phyloP scores from a whole-genome alignment of 2,888 invertebrate species.

The Cancer borealis region DNA sequence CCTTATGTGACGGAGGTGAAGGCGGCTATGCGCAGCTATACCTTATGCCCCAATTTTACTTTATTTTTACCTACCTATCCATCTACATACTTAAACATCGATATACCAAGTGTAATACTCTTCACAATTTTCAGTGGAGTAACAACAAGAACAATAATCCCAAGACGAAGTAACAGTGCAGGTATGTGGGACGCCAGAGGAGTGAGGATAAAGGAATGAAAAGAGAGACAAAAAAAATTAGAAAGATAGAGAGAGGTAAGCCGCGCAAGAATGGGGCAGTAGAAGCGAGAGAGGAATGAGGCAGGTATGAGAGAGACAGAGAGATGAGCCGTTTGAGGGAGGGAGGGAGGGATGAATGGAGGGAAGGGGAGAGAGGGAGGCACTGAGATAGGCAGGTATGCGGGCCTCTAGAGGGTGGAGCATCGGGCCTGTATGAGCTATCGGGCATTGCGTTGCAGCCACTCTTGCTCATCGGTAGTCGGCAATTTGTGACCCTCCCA shows the following conservation, averaged over 20 bases:
- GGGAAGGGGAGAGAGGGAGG: background rate
- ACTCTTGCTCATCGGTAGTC: constrained; percentile 20
- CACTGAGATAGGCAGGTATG: background rate
- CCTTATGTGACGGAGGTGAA: too few species aligned
- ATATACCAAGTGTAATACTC: too few species aligned
- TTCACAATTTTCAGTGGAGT: too few species aligned
- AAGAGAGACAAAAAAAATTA: background rate
- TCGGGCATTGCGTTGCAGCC: constrained; percentile 20
- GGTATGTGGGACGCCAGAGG: background rate
- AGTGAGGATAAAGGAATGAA: background rate
- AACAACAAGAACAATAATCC: too few species aligned
- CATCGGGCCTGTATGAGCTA: constrained; percentile 8
- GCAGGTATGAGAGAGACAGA: background rate
- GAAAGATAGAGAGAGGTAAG: background rate
- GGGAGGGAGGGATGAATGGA: background rate
- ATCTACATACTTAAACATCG: too few species aligned
- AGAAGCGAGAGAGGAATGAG: background rate
- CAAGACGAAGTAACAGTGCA: background rate
- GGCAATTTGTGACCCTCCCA: constrained; percentile 20
- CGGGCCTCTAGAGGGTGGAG: background rate
- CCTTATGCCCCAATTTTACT: too few species aligned
- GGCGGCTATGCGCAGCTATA: too few species aligned
- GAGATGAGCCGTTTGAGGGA: background rate
- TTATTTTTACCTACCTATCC: too few species aligned
- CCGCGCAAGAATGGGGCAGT: background rate